Evolutionary conservation across 2,888 invertebrate species (phyloP), one percentile per base, ranked within the genome.

Genomic region (Tachina lurida): DNA sequence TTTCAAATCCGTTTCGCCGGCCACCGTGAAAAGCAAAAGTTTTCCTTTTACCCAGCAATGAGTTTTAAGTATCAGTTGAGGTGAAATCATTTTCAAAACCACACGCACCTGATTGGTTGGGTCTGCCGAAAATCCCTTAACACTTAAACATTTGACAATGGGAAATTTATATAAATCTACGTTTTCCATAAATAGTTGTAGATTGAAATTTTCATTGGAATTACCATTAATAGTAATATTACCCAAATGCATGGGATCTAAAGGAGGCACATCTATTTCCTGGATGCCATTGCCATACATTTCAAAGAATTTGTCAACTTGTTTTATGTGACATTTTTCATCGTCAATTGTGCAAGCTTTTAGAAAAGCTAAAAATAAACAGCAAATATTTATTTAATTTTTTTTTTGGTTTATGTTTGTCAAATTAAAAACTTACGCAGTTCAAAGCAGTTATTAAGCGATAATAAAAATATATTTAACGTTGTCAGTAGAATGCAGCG

Each of bases 231-330:
- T 73, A 15, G 19, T 76, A 13, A 86, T 80, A 45, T 86, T 52
- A 22, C 79, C 86, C 62, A 86, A 65, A 22, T 67, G 31, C 81
- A 86, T 52, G 15, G 83, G 86, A 62, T 80, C 62, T 19, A 86
- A 19, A 7, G 73, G 7, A 10, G 86, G 60, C 19, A 86, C 19
- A 67, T 83, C 43, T n/a, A 83, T 19, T 52, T 80, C 83, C 3
- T 75, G 39, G 31, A 83, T 80, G 10, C 83, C 79, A 8, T 79
- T 75, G 7, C 56, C 65, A 62, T 83, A 86, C 54, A 67, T 49
- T 62, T 83, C 60, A 19, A 86, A 62, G 12, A 83, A 83, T 49
- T 83, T 58, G 31, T 79, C 60, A 0, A 79, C 75, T 22, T 62
- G 9, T 43, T 79, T 10, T 13, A 52, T 47, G 3, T 86, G 79